phyloP scores from a whole-genome alignment of 1,140 invertebrate species.

The Proales similis region DNA sequence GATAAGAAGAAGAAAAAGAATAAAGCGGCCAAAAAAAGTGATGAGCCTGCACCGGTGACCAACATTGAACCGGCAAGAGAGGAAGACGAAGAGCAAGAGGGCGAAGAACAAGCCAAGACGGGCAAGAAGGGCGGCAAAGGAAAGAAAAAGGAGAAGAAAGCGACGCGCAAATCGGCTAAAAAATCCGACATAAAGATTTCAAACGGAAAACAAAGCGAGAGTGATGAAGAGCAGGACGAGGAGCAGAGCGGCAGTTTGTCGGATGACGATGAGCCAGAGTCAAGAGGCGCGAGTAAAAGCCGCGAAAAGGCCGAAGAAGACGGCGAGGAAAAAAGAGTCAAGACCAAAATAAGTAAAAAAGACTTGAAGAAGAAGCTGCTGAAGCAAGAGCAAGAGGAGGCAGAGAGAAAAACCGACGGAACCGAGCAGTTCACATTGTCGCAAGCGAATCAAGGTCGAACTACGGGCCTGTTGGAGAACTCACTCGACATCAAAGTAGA shows the following conservation, averaged over 20 bases:
- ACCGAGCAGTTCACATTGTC: conserved; percentile 87
- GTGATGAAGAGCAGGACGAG: not conserved
- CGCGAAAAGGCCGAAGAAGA: not conserved
- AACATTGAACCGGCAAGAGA: not conserved
- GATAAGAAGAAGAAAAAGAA: not conserved
- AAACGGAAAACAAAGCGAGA: too few relatives aligned
- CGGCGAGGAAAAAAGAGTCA: not conserved
- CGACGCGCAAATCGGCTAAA: not conserved
- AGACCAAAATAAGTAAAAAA: conserved; percentile 1
- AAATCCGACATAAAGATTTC: not conserved
- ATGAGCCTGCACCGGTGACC: not conserved
- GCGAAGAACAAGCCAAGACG: not conserved
- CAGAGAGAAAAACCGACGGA: not conserved
- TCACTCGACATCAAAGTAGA: conserved; percentile 94
- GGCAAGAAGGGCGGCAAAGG: not conserved
- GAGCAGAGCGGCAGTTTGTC: not conserved
- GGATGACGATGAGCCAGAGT: not conserved
- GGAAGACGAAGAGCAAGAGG: not conserved
- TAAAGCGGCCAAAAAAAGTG: not conserved
- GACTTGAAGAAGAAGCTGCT: conserved; percentile 35
- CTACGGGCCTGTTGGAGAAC: conserved; percentile 78
- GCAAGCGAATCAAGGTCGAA: conserved; percentile 69
- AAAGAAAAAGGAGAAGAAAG: not conserved
- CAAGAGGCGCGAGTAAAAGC: not conserved
- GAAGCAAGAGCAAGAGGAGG: conserved; percentile 13